Percentiles rank a stretch among this genome's conserved stretches.
These are phyloP conservation scores for Aplochiton taeniatus DNA, from an alignment of 2,797 vertebrate species.

Conservation along the genomic window DNA sequence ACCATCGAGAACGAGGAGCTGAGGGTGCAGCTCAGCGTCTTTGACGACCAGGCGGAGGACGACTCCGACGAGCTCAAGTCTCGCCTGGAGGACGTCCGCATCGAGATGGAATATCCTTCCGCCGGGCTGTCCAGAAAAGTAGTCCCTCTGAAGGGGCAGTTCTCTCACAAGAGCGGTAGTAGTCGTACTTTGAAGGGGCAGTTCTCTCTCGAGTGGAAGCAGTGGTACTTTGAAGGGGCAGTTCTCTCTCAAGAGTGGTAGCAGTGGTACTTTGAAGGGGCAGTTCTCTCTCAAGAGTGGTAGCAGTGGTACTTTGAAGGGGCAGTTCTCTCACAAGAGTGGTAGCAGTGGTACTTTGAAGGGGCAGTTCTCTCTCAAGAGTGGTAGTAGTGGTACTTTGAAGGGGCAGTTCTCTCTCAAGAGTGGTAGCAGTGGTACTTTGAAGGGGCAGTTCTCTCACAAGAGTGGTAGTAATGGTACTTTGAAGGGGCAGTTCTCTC, in stretches of 20 bases:
- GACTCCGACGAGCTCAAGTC: slow-evolving; percentile 86
- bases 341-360: no score
- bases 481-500: neutral
- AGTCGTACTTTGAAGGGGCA: no score
- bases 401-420: no score
- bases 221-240: no score
- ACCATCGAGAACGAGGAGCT: slow-evolving; percentile 90
- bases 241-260: no score
- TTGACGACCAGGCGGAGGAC: slow-evolving; percentile 89
- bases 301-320: neutral
- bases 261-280: no score
- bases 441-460: no score
- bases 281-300: no score
- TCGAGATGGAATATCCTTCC: slow-evolving; percentile 97
- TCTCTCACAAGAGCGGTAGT: neutral
- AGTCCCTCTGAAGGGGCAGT: slow-evolving; percentile 7
- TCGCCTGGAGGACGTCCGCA: slow-evolving; percentile 86
- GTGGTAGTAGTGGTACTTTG: no score
- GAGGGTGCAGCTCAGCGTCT: slow-evolving; percentile 83
- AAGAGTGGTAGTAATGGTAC: neutral
- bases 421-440: no score
- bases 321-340: neutral
- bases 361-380: no score
- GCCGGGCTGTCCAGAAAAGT: slow-evolving; percentile 14
- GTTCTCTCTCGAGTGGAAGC: no score